Evolutionary conservation across 2,797 vertebrate genomes (phyloP), one percentile per base, ranked within the genome.

Genomic region (Bryconaethiops microstoma): DNA sequence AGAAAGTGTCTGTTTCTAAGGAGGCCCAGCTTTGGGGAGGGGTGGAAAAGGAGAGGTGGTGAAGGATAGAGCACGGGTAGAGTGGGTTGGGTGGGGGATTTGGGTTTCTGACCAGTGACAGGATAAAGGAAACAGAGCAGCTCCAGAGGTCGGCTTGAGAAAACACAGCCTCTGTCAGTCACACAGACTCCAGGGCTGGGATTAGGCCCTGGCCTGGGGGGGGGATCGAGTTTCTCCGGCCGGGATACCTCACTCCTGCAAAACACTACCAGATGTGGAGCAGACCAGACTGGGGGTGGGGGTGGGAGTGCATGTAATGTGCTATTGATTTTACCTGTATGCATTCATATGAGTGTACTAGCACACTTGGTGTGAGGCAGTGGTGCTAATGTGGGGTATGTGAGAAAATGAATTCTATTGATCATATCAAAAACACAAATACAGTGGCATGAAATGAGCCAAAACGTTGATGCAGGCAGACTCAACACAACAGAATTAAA

Each of bases 221-320:
- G 83, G 84, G 65, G 73, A 85, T 87, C 62, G 42, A 52, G 65
- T 88, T 88, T 87, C 87, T 85, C 79, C 79, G 84, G 78, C 81
- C 77, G 68, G 86, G 81, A 88, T 84, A 86, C 86, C 80, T 88
- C 88, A 85, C 77, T 83, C 65, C 67, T 83, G 60, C 76, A 87
- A 90, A 89, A 87, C 84, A 87, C 79, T 86, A 84, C 84, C 88
- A 90, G 89, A 90, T 90, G 89, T 90, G 84, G 75, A 81, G 76
- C 54, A 82, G 80, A 63, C 55, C 83, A 23, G 70, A 59, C 55
- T 21, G 25, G 48, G 79, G 68, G 63, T 74, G 81, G 85, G 78
- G 54, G 7, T 2, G n/a, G n/a, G 68, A 64, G 59, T 72, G 42
- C 70, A 65, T 39, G 42, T 54, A 78, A 60, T 72, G 72, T 80